Conservation (phyloP, 2,113 vertebrate genomes). For the Alouatta palliata region DNA sequence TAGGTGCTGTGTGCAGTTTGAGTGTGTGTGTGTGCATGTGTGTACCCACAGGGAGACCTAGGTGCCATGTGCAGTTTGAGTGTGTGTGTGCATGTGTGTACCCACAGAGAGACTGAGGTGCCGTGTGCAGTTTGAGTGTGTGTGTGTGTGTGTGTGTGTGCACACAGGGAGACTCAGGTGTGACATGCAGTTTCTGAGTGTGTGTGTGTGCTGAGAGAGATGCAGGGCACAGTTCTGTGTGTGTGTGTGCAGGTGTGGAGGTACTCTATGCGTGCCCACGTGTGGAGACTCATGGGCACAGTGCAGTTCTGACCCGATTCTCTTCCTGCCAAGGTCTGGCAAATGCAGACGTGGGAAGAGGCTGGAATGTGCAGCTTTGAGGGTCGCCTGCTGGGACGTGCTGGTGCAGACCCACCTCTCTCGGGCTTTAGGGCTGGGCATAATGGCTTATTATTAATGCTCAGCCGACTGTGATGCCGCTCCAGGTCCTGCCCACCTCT, state of each 20-base stretch:
- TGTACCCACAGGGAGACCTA: no score
- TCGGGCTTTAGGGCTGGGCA: neutral
- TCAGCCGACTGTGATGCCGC: neutral
- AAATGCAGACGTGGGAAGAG: neutral
- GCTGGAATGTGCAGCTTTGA: neutral
- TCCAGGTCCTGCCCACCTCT: neutral
- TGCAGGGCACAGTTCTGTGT: neutral
- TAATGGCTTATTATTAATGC: neutral
- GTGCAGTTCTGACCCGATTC: neutral
- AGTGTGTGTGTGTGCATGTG: neutral
- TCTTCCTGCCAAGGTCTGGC: neutral
- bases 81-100: no score
- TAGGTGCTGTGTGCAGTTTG: neutral
- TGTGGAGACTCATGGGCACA: neutral
- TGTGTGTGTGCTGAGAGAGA: neutral
- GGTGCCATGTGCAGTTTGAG: no score
- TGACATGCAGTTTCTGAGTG: no score
- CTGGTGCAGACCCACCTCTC: no score
- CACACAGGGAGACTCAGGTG: no score
- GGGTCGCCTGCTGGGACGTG: no score
- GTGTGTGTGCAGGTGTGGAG: rapidly evolving
- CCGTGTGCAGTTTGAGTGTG: rapidly evolving
- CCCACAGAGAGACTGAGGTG: rapidly evolving
- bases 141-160: no score
- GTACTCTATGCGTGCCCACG: no score